Evolutionary conservation across 2,113 vertebrate genomes (phyloP).

Genomic region (Silurus meridionalis): DNA sequence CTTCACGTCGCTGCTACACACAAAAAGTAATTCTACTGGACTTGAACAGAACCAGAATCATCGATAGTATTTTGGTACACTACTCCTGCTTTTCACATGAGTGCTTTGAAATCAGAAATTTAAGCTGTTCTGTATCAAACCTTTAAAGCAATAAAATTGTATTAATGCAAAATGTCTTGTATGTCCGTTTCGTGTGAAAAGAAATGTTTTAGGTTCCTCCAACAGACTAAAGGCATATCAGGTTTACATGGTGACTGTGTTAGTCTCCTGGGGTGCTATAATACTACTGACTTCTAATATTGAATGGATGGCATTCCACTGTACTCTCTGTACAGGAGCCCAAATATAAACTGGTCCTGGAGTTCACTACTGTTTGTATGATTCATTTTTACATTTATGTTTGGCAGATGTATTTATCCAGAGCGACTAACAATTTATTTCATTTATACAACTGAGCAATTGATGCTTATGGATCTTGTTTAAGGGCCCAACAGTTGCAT

Average conservation of each 20-base stretch:
- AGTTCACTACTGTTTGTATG: background rate
- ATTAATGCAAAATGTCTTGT: constrained; percentile 67
- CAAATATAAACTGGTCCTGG: background rate
- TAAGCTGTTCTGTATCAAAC: constrained; percentile 93
- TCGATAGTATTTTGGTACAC: constrained; percentile 51
- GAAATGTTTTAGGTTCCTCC: background rate
- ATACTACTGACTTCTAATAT: background rate
- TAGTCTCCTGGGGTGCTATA: background rate
- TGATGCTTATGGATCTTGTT: no score
- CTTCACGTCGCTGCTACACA: constrained; percentile 82
- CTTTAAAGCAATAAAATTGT: constrained; percentile 98
- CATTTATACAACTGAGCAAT: no score
- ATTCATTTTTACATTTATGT: background rate
- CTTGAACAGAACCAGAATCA: constrained; percentile 76
- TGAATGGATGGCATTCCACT: background rate
- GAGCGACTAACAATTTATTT: no score
- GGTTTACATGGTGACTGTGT: background rate
- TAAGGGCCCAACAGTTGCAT: no score
- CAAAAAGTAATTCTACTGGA: constrained; percentile 82
- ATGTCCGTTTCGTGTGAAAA: background rate
- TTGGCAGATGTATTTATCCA: no score
- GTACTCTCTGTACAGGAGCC: background rate
- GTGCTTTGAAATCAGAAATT: constrained; percentile 81
- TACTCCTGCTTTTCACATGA: constrained; percentile 64
- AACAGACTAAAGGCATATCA: background rate